A percentile compares a stretch with the other conserved stretches of the same genome.
Evolutionary conservation across 2,797 vertebrate species (phyloP).

Genomic region (Centroberyx gerrardi): DNA sequence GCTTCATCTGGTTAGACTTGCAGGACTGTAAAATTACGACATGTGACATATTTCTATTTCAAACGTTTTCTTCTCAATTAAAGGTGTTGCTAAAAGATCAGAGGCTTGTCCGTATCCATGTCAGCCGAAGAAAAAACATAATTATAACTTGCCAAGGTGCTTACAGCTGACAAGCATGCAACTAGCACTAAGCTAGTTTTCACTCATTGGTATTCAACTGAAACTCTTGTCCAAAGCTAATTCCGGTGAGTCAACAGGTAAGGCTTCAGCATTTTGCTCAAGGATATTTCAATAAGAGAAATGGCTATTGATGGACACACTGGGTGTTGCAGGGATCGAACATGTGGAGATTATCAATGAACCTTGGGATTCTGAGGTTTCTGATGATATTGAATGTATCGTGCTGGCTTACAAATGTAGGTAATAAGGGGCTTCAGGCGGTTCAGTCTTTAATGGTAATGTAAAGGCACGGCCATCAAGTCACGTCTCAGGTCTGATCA

Average conservation of each 20-base stretch:
- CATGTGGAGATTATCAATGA: constrained; percentile 4
- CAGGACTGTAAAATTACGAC: no score
- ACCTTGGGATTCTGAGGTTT: constrained; percentile 8
- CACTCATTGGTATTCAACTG: background rate
- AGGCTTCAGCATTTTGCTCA: constrained; percentile 8
- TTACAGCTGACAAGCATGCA: no score
- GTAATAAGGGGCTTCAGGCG: constrained; percentile 35
- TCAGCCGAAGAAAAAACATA: background rate
- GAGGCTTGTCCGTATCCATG: no score
- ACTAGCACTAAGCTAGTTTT: background rate
- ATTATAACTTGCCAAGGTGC: background rate
- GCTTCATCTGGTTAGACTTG: no score
- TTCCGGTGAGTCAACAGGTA: background rate
- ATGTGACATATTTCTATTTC: no score
- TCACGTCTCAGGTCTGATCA: constrained; percentile 10
- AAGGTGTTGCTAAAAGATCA: no score
- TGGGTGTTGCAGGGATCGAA: constrained; percentile 21
- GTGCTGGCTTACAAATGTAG: constrained; percentile 12
- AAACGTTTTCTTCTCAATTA: no score
- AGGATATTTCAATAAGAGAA: constrained; percentile 1
- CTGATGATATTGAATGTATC: constrained; percentile 29
- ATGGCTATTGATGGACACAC: constrained; percentile 28
- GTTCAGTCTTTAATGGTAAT: constrained; percentile 32
- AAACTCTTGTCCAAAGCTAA: background rate
- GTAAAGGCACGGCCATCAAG: background rate